Evolutionary conservation across 2,113 vertebrate species (phyloP), one percentile per base, ranked within the genome.

Genomic region (Hoplias malabaricus): DNA sequence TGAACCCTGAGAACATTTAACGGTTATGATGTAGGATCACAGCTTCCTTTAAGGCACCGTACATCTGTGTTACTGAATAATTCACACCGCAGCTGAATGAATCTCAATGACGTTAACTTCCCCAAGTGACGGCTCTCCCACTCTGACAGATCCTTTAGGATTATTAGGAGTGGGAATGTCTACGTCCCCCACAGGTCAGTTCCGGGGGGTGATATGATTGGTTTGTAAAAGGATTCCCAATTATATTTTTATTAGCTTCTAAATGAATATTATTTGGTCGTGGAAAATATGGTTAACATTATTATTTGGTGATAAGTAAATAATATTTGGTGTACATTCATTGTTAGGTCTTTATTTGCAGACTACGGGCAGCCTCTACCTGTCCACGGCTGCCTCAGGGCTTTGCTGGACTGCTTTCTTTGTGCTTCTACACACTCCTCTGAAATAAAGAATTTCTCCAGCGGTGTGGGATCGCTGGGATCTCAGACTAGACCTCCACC

Each of bases 401-500:
- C n/a, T 7, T 27, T 10, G 25, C 68, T 0, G 68, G 66, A 36
- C n/a, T 36, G 16, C 59, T 63, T 63, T 36, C 59, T 27, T 3
- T n/a, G n/a, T n/a, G n/a, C n/a, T n/a, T n/a, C n/a, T n/a, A 70
- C 40, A 61, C 29, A 25, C 27, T 4, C 54, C 25, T 38, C 43
- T 61, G 57, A 73, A 54, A 59, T 46, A 42, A 62, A 82, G 71
- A 66, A 53, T 67, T 72, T 54, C 61, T 61, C 72, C 50, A 40
- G 67, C 53, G 54, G 75, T 10, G 43, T 6, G 46, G 16, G 46
- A n/a, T 48, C 46, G 36, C 57, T 34, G 12, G 66, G 42, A n/a
- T 59, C 65, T 78, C 23, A 33, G 38, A 21, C 36, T 16, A 16
- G 25, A 34, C 34, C 42, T 10, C 36, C 73, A 42, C 61, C 21